phyloP scores from a whole-genome alignment of 1,140 invertebrate species.

The Nasonia vitripennis region DNA sequence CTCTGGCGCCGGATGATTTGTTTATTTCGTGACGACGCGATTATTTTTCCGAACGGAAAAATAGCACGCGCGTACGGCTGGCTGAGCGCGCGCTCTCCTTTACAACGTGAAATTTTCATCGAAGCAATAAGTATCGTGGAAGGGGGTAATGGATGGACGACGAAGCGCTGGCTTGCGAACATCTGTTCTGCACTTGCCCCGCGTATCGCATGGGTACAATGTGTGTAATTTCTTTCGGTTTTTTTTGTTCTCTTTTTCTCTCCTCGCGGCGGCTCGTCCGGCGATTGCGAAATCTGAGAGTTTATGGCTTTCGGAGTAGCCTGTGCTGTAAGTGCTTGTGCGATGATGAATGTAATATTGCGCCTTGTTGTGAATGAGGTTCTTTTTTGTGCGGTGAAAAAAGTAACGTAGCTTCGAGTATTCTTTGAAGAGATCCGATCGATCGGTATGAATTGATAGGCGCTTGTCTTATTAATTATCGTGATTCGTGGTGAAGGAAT shows the following conservation, averaged over 20 bases:
- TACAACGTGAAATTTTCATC: slow-evolving; percentile 34
- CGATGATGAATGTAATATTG: not conserved
- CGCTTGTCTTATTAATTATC: no score
- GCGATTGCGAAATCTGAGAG: slow-evolving; percentile 29
- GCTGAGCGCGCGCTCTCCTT: not conserved
- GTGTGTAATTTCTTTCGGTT: slow-evolving; percentile 23
- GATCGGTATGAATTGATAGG: no score
- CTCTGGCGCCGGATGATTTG: not conserved
- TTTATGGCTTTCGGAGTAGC: not conserved
- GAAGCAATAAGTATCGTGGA: not conserved
- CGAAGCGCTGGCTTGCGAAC: not conserved
- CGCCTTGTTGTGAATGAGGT: not conserved
- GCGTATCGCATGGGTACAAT: not conserved
- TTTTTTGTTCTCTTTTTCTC: not conserved
- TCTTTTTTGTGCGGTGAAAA: no score
- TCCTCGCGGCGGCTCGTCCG: not conserved
- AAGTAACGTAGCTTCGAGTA: no score
- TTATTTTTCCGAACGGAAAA: slow-evolving; percentile 40
- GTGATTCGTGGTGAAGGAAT: no score
- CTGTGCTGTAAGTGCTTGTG: not conserved
- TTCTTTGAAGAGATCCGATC: no score
- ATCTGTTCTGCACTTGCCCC: slow-evolving; percentile 30
- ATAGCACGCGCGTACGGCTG: not conserved
- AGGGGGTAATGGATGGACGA: not conserved
- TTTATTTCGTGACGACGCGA: not conserved